Evolutionary conservation across 1,140 invertebrate species (phyloP), one percentile per base, ranked within the genome.

Genomic region (Psix sp.): DNA sequence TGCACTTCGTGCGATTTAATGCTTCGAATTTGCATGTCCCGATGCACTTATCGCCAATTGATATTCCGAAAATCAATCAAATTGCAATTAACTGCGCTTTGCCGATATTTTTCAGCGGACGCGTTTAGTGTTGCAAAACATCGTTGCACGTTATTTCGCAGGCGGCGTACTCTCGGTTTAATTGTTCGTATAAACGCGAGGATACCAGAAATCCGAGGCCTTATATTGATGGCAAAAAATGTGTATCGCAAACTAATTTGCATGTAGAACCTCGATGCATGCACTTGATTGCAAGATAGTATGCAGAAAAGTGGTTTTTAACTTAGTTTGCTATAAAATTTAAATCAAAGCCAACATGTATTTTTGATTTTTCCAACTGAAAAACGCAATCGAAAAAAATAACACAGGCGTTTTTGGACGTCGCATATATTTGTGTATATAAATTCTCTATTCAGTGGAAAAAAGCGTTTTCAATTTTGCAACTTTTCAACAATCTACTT

Each of bases 51-150:
- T 59, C 21, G 54, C 15, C 54, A 46, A 59, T 59, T 59, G 46
- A 59, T 59, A 46, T 59, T 46, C 54, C 43, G 54, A 48, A 46
- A 59, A 59, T 46, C 54, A 59, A 59, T 59, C 54, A 46, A 36
- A 39, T 38, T 18, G 33, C 17, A 46, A 48, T 48, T 48, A 59
- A 48, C 42, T 39, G 20, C 42, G 29, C 33, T 38, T 48, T 45
- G 36, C 14, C 21, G n/a, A 9, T 18, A 38, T 45, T 57, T 57
- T 54, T 29, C 26, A 17, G 7, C 6, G 6, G n/a, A n/a, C 33
- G 29, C 4, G n/a, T 20, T 35, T 48, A 33, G 15, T 20, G 17
- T 3, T 2, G 42, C 24, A 3, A 10, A n/a, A 45, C 21, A 9
- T 11, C 33, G 7, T 10, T 1, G 10, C 5, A 18, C 21, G 10